Conservation (phyloP, 2,888 invertebrate species). For the Limnephilus auricula region DNA sequence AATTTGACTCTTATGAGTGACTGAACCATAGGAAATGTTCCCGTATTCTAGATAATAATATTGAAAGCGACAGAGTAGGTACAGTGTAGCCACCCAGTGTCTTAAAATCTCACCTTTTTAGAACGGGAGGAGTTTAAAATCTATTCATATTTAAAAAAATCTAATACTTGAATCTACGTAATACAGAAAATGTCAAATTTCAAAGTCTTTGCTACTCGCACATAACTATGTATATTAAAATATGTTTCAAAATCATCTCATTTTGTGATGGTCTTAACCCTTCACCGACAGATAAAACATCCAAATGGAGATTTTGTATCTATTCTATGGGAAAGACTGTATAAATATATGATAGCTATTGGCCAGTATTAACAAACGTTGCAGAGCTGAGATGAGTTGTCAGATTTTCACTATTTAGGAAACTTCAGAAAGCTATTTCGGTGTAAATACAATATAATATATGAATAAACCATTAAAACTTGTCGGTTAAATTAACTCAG, state of each 20-base stretch:
- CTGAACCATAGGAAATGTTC: conserved; percentile 26
- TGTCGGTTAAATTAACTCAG: conserved; percentile 20
- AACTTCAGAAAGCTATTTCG: conserved; percentile 37
- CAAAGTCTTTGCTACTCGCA: neutral
- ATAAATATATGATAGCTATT: conserved; percentile 11
- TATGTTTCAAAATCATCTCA: neutral
- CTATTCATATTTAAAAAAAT: neutral
- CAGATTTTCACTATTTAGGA: conserved; percentile 42
- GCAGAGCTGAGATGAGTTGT: neutral
- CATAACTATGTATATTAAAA: neutral
- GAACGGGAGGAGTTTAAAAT: neutral
- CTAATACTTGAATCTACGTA: neutral
- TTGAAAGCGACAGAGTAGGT: conserved; percentile 33
- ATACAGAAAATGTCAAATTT: neutral
- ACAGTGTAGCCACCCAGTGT: conserved; percentile 22
- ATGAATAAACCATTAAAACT: conserved; percentile 16
- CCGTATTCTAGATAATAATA: conserved; percentile 37
- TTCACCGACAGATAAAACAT: neutral
- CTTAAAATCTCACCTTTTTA: conserved; percentile 17
- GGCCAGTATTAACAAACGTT: conserved; percentile 26
- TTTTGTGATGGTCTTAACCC: neutral
- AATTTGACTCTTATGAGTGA: conserved; percentile 8
- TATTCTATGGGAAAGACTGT: conserved; percentile 40
- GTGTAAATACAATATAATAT: conserved; percentile 38
- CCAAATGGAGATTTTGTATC: conserved; percentile 15